Evolutionary conservation across 2,797 vertebrate species (phyloP), one percentile per base, ranked within the genome.

Genomic region (Euthynnus affinis): DNA sequence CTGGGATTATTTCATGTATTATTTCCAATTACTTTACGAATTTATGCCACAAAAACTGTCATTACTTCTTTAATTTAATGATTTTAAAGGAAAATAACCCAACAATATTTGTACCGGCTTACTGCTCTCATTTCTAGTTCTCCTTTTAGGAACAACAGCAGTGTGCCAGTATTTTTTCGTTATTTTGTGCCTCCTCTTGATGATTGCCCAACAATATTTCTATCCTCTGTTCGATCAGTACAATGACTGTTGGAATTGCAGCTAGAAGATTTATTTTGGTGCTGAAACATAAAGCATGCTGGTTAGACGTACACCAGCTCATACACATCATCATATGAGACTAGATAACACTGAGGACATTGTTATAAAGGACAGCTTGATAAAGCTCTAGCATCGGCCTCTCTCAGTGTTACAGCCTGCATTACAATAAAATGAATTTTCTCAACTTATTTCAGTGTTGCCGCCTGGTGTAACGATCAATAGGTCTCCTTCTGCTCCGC

Each of bases 261-360:
- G 27, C 3, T 18, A 17, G 12, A 57, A 13, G 5, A 59, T 61
- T 71, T 62, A 78, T 76, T 76, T 60, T 80, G 46, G 57, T 59
- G 27, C 12, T 66, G 56, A 59, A 81, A 78, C 37, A 72, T 5
- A 68, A 67, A 20, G 53, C 27, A 67, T 20, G 8, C 44, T 34
- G 40, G 13, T 56, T 59, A 59, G 25, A 44, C 7, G 4, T 27
- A 25, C 6, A 40, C 55, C 9, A 57, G 56, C 22, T 23, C 14
- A 37, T 37, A 29, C 5, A 37, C 12, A 9, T 10, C 37, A 44
- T 17, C 27, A 2, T 56, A 34, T 14, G 4, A 59, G 3, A 23
- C 37, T 2, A 42, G 40, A 32, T 63, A 32, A 53, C 5, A 29
- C 49, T 1, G 20, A 5, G 15, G 29, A 56, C 48, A 49, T 20